Base-by-base conservation (phyloP, 2,888 invertebrate species). In the Lochmaea capreae region DNA sequence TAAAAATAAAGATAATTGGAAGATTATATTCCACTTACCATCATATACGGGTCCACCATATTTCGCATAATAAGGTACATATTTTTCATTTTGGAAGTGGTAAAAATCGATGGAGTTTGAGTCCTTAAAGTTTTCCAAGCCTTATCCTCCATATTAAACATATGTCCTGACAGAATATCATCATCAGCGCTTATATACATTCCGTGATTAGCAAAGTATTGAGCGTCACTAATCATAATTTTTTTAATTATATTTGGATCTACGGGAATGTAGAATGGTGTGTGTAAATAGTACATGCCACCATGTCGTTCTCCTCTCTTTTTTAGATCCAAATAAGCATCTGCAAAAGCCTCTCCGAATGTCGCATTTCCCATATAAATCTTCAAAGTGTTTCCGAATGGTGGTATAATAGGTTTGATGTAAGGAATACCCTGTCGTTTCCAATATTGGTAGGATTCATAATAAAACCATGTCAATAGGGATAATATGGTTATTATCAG, bases 151-250 rank as follows among this genome's bases (percentile, higher is more conserved):
- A 87, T 76, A 65, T 85, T 85, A 52, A 88, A 81, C 0, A 88
- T 76, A 79, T 89, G 87, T 0, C 80, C 85, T 0, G 87, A 85
- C 10, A 89, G 75, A 4, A 88, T 87, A 77, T 89, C 89, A 8
- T 77, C 80, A 14, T 73, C 65, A 10, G 73, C 70, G 52, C 52
- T 77, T 8, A 77, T 49, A 67, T 77, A 82, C 14, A 81, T 58
- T 2, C 82, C 82, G 52, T 81, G 83, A 72, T 82, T 82, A 11
- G 78, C 77, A 65, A 83, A 83, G 49, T 79, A 67, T 18, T 77
- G 71, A 77, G 91, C 92, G 79, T 92, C 92, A 75, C 89, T 90
- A 61, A 90, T 88, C 78, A 92, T 80, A 18, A 93, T 87, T 65
- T 88, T 87, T 74, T 85, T 85, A 12, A 85, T 78, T 8, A 83